Evolutionary conservation across 1,140 invertebrate species (phyloP), one percentile per base, ranked within the genome.

Genomic region (Rhagoletis zephyria): DNA sequence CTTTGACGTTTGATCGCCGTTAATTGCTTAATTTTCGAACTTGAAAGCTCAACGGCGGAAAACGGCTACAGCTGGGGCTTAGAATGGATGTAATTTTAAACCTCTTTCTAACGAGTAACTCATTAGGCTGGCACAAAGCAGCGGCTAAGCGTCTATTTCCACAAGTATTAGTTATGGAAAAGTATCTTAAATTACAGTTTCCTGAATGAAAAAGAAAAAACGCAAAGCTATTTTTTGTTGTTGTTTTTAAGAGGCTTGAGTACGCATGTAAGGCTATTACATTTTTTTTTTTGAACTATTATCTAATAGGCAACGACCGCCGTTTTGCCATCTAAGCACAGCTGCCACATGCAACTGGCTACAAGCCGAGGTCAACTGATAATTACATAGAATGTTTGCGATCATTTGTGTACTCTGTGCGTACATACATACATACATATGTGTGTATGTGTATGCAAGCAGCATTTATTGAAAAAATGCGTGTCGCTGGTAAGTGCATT

Each of bases 401-500:
- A 40, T 12, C 19, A 14, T n/a, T 14, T 30, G 48, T 63, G 12
- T 63, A 14, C 16, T 63, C n/a, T 4, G 1, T 30, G 30, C 30
- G 0, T 30, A 51, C n/a, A 67, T 30, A 19, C 1, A 14, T 12
- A 65, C 0, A 65, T 12, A 42, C 30, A n/a, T n/a, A n/a, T 10
- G 6, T 30, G 6, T 12, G 14, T 12, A 16, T 81, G 0, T 59
- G 48, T 81, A 3, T 12, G 74, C 3, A 10, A 2, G 45, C 42
- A 48, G 45, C 45, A 74, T 48, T 30, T 51, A 56, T 81, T 12
- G 51, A 81, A 56, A 81, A 81, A 81, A 56, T 81, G 74, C 74
- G 74, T 81, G 74, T 81, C 74, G 74, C 48, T 81, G n/a, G 48
- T 59, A 81, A 81, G 74, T 81, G 74, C 74, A 81, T 81, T 81